Conservation (phyloP, 2,888 invertebrate genomes). For the Mechanitis mazaeus region DNA sequence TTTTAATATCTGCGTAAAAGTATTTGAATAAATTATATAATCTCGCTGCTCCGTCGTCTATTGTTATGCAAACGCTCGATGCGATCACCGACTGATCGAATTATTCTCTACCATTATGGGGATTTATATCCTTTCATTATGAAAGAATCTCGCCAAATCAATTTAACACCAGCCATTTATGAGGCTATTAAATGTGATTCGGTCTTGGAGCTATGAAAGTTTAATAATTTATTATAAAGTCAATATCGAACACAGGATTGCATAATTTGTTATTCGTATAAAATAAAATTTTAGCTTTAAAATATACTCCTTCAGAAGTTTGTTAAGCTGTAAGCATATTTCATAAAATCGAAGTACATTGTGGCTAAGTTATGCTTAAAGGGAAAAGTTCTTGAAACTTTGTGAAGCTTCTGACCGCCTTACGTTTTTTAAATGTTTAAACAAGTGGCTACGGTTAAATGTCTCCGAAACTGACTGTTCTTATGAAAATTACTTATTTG, state of each 20-base stretch:
- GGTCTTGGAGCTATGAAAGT: background rate
- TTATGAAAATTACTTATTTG: background rate
- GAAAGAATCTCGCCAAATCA: constrained; percentile 19
- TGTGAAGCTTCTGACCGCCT: constrained; percentile 15
- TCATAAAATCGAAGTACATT: constrained; percentile 16
- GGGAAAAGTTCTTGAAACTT: constrained; percentile 14
- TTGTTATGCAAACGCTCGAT: constrained; percentile 25
- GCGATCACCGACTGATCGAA: constrained; percentile 21
- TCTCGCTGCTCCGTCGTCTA: constrained; percentile 13
- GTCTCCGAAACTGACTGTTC: background rate
- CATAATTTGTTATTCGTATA: background rate
- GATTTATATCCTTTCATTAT: constrained; percentile 21
- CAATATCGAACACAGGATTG: background rate
- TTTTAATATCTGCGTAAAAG: background rate
- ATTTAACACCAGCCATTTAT: constrained; percentile 4
- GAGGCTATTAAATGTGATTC: background rate
- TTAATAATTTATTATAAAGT: background rate
- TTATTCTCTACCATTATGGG: constrained; percentile 21
- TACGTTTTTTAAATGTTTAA: constrained; percentile 15
- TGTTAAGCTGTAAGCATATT: constrained; percentile 14
- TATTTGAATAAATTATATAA: constrained; percentile 17
- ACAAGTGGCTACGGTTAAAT: constrained; percentile 10
- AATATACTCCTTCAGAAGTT: background rate
- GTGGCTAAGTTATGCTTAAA: constrained; percentile 22
- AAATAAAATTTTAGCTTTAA: constrained; percentile 4